A percentile compares a stretch with the other conserved stretches of the same genome.
Conservation (phyloP, 2,797 vertebrate genomes). For the Gouania willdenowi region DNA sequence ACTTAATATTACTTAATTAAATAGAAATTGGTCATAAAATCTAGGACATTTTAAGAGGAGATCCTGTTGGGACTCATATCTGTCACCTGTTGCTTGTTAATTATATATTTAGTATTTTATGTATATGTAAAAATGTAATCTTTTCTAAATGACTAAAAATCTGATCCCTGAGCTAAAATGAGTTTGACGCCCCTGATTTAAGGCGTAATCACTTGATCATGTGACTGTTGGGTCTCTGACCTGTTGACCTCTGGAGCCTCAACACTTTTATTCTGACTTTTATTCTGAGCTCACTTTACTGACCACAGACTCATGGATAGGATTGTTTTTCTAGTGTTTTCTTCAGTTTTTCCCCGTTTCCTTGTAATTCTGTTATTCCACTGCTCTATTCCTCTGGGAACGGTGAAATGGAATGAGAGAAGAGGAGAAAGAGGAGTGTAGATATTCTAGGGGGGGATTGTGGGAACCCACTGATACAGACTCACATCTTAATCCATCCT, state of each 20-base stretch:
- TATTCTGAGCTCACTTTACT: slow-evolving; percentile 9
- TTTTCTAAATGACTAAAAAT: too few relatives aligned
- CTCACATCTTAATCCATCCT: slow-evolving; percentile 75
- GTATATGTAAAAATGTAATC: too few relatives aligned
- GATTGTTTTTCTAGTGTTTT: slow-evolving; percentile 27
- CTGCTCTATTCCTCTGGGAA: slow-evolving; percentile 43
- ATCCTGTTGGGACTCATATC: too few relatives aligned
- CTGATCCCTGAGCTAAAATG: too few relatives aligned
- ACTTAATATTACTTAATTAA: too few relatives aligned
- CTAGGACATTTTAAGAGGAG: too few relatives aligned
- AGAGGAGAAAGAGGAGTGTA: too few relatives aligned
- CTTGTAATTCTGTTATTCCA: slow-evolving; percentile 5
- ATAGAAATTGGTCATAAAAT: too few relatives aligned
- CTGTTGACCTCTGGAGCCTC: slow-evolving; percentile 9
- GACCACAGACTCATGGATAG: slow-evolving; percentile 18
- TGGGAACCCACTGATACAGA: slow-evolving; percentile 77
- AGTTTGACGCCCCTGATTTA: too few relatives aligned
- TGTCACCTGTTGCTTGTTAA: too few relatives aligned
- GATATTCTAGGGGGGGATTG: slow-evolving; percentile 69
- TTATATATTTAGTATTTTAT: too few relatives aligned
- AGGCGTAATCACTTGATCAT: slow-evolving; percentile 5
- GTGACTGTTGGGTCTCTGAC: slow-evolving; percentile 28
- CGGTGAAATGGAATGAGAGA: slow-evolving; percentile 31
- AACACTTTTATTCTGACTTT: slow-evolving; percentile 4
- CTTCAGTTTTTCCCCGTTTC: slow-evolving; percentile 1